Base-by-base conservation (phyloP, 2,113 vertebrate species). In the Dicentrarchus labrax region DNA sequence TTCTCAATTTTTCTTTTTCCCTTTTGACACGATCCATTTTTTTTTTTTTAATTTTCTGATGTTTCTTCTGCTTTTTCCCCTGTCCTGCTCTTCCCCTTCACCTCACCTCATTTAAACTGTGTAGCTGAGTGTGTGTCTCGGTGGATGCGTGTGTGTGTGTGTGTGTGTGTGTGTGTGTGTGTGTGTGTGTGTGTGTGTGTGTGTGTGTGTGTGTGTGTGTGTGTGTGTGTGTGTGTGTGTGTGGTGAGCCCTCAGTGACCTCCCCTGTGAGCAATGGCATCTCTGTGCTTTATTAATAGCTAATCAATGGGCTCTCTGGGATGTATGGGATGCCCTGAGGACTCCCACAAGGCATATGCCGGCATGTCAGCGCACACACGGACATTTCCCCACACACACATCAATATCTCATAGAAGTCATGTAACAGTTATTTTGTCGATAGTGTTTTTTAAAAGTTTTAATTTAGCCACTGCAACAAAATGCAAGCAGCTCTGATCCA, bases 201-300 rank as follows among this genome's bases (percentile, higher is more conserved):
- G 8, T 77, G 71, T 64, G 43, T 45, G 66, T 54, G 75, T 75
- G 84, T 73, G 8, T 77, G 71, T 65, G 4, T 39, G 60, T 43
- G 21, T 76, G 70, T 41, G 69, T 66, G 53, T 65, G 64, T 75
- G 71, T 64, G 76, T 65, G 30, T 76, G 67, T 54, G 39, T 64
- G 54, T 48, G 68, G n/a, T 36, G 71, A 80, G 81, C 74, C 67
- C 68, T 74, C 19, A 24, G 78, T 89, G 90, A 81, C 85, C 87
- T 91, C 85, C 83, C 73, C 57, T 87, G 64, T 85, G 90, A 91
- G 82, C 80, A 76, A 82, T 91, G 86, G 82, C 73, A 88, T 92
- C 86, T 87, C 84, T 84, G 24, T 86, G 85, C 84, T 89, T 93
- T 92, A 92, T 91, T 93, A 93, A 92, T 90, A 92, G 89, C 93